These are phyloP conservation scores for Kryptopterus vitreolus DNA, from an alignment of 2,797 vertebrate species.

Conservation along the genomic window DNA sequence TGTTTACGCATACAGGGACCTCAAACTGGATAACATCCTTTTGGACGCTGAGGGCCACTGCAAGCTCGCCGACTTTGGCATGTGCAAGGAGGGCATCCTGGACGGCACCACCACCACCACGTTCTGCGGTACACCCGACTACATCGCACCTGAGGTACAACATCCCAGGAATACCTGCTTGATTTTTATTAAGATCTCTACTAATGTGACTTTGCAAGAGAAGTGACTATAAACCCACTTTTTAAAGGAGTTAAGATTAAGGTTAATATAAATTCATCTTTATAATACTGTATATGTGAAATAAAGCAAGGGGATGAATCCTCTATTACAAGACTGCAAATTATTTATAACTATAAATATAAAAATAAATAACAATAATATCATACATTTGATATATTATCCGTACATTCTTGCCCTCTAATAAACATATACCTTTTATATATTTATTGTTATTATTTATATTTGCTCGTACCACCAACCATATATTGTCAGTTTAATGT, in stretches of 20 bases:
- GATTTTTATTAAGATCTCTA: neutral
- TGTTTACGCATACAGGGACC: constrained; percentile 76
- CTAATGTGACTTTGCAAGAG: neutral
- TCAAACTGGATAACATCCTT: constrained; percentile 97
- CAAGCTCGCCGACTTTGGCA: constrained; percentile 95
- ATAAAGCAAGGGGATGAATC: neutral
- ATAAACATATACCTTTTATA: too few species aligned
- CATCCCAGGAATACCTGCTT: neutral
- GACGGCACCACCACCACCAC: constrained; percentile 91
- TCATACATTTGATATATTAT: too few species aligned
- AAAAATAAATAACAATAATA: too few species aligned
- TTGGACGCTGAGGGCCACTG: constrained; percentile 95
- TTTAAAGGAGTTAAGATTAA: neutral
- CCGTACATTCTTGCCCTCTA: too few species aligned
- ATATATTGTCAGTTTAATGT: too few species aligned
- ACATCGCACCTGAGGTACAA: constrained; percentile 91
- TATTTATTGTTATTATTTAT: too few species aligned
- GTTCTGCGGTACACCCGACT: constrained; percentile 96
- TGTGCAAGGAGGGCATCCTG: constrained; percentile 97
- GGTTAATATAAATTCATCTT: neutral
- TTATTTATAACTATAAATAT: too few species aligned
- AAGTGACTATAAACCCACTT: neutral
- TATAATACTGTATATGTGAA: neutral
- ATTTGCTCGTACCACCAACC: too few species aligned
- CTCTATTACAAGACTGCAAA: neutral